Evolutionary conservation across 2,888 invertebrate genomes (phyloP), one percentile per base, ranked within the genome.

Genomic region (Cetonia aurata): DNA sequence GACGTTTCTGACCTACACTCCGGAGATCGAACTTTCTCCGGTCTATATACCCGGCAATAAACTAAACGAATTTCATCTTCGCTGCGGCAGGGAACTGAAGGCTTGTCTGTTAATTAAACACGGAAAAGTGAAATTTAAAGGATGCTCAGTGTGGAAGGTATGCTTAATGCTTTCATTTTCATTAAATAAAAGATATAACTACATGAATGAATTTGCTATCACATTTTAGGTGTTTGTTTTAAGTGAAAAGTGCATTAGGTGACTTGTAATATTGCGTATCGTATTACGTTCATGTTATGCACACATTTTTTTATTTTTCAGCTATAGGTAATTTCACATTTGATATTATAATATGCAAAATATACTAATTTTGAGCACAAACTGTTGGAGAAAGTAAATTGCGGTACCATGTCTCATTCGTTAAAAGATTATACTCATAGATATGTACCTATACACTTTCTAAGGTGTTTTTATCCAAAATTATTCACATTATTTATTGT

Each of bases 41-140:
- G 62, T 65, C 62, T 37, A 65, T 65, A 65, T 65, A 50, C 17
- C 37, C 19, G 17, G 50, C 50, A 52, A 17, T 50, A 65, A 65
- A 62, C 33, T 25, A 31, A 56, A 33, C 33, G 46, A 31, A 60
- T 60, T 60, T 65, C 50, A 65, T 65, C 62, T 56, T 56, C 55
- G 37, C 50, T 50, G 62, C 62, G 17, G 10, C 48, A n/a, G 50
- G 19, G 62, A 65, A 52, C 50, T 37, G 17, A 50, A 65, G 62
- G 62, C 62, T 65, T 41, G 62, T 52, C 37, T 41, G 37, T 50
- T 65, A 65, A 65, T 65, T 65, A 65, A 65, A 50, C n/a, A 52
- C 12, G 62, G 37, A 65, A 62, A 65, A 65, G 62, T 65, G 62
- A 65, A 65, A 65, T 65, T 65, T 48, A 50, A 60, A 65, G 37